Evolutionary conservation across 2,888 invertebrate species (phyloP), one percentile per base, ranked within the genome.

Genomic region (Rhimphoctona megacephalus): DNA sequence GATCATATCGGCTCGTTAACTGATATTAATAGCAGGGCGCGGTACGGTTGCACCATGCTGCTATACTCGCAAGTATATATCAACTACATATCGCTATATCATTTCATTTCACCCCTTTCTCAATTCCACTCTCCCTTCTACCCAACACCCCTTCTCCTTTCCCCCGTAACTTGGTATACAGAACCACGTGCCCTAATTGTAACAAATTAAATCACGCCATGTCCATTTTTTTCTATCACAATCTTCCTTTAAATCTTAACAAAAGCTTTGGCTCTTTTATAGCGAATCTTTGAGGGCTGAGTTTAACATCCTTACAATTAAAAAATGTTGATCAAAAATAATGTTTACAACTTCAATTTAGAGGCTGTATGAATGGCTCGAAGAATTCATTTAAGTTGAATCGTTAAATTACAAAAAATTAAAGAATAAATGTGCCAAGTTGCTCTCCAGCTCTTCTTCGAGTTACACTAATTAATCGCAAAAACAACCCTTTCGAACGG

Each of bases 21-120:
- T 93, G 94, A 94, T 94, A 94, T 94, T 94, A 94, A 94, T 94
- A 94, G 94, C 93, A 92, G 93, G 94, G 94, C 92, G 94, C 93
- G 94, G 94, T 92, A 89, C 89, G 81, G 85, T 79, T 85, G 86
- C 86, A 81, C 78, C 64, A 39, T 69, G 36, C 80, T 76, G 36
- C 73, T 39, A 73, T 49, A 9, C 22, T 57, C 36, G 33, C 30
- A 19, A 19, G 11, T 46, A 77, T 64, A 64, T 30, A 36, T 30
- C 30, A 49, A 46, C 49, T 43, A 30, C 17, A 52, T 22, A 46
- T 49, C 46, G 80, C 78, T 61, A 70, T 76, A 77, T 70, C 85
- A 85, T 46, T 61, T 49, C 46, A 54, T 83, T 85, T 52, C 81
- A 80, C 81, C 85, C 85, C 49, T 87, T 82, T 49, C 36, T 57